These are phyloP conservation scores for Hydrozoanthus tunicans DNA, from an alignment of 64 coral and sea anemone genomes.

Conservation along the genomic window DNA sequence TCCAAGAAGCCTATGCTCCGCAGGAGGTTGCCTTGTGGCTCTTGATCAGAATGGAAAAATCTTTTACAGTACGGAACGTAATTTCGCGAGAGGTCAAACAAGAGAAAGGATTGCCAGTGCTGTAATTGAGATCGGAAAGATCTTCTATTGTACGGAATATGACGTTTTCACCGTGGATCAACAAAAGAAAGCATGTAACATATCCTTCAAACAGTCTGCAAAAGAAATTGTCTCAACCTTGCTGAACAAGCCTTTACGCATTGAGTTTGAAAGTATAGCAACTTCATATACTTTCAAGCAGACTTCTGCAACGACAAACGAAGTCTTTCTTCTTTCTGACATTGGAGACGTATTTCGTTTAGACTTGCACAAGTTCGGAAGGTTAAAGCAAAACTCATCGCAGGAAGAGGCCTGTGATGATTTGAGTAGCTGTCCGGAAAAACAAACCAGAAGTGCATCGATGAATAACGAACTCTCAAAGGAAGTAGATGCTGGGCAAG, in stretches of 20 bases:
- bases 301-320: slow-evolving; percentile 5
- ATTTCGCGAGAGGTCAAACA: background rate
- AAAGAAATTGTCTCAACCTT: background rate
- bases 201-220: background rate
- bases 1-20: background rate
- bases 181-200: background rate
- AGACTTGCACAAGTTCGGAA: background rate
- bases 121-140: no score
- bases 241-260: background rate
- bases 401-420: background rate
- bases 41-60: background rate
- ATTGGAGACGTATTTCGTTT: slow-evolving; percentile 30
- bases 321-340: slow-evolving; percentile 21
- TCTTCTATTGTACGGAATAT: background rate
- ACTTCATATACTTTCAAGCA: background rate
- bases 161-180: background rate
- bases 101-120: no score
- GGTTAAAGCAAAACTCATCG: background rate
- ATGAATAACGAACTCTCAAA: background rate
- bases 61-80: background rate
- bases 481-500: background rate
- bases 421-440: no score
- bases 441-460: background rate
- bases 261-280: slow-evolving; percentile 7
- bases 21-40: background rate